phyloP scores from a whole-genome alignment of 1,140 invertebrate genomes.

The Latrodectus geometricus region DNA sequence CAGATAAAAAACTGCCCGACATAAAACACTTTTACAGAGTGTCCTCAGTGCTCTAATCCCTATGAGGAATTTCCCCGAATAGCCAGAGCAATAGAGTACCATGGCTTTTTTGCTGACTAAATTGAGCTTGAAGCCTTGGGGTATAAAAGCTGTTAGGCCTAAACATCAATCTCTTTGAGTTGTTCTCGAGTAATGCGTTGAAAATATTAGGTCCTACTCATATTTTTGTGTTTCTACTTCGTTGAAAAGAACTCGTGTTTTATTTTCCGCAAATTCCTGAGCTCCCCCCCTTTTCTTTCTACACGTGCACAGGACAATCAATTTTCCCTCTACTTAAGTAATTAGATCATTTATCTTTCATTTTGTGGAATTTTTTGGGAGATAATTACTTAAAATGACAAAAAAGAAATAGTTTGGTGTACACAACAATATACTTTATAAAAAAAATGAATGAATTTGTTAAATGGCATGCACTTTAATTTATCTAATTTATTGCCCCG shows the following conservation, averaged over 20 bases:
- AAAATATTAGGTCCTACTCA: neutral
- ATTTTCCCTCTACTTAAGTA: neutral
- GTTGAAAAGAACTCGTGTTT: neutral
- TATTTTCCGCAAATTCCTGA: neutral
- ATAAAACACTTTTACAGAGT: slow-evolving; percentile 22
- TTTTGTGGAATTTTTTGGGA: neutral
- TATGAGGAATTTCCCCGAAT: slow-evolving; percentile 8
- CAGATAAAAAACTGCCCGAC: slow-evolving; percentile 19
- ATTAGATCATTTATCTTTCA: neutral
- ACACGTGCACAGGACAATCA: neutral
- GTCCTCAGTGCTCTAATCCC: slow-evolving; percentile 9
- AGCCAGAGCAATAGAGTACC: neutral
- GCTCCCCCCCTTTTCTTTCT: neutral
- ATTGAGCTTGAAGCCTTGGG: slow-evolving; percentile 53
- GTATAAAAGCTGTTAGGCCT: slow-evolving; percentile 24
- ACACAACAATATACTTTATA: too few species aligned
- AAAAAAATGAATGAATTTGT: too few species aligned
- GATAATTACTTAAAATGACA: too few species aligned
- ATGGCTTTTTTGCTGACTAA: slow-evolving; percentile 10
- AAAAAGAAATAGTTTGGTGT: too few species aligned
- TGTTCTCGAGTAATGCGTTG: neutral
- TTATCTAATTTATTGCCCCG: too few species aligned
- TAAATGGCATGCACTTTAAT: too few species aligned
- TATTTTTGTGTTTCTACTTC: neutral
- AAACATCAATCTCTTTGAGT: slow-evolving; percentile 38